Evolutionary conservation across 2,113 vertebrate species (phyloP).

Genomic region (Caretta caretta): DNA sequence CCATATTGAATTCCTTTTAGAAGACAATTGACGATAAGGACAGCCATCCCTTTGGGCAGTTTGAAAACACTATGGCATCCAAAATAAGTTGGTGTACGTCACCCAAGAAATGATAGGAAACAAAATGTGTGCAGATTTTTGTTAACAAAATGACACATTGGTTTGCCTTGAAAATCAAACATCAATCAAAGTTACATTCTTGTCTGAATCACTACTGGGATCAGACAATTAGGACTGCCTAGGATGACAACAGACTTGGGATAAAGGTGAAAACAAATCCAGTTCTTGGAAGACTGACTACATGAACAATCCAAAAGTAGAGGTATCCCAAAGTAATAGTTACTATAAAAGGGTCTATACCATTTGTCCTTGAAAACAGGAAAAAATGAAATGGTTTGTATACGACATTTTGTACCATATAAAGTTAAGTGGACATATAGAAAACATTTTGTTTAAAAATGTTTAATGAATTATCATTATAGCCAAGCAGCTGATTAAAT

Average conservation of each 20-base stretch:
- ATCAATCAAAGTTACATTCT: slow-evolving; percentile 52
- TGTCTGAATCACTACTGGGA: slow-evolving; percentile 31
- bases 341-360: neutral
- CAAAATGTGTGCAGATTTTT: slow-evolving; percentile 52
- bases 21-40: slow-evolving; percentile 56
- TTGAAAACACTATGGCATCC: slow-evolving; percentile 58
- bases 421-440: neutral
- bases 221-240: slow-evolving; percentile 24
- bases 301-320: slow-evolving; percentile 11
- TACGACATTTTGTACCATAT: neutral
- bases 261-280: slow-evolving; percentile 19
- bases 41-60: slow-evolving; percentile 53
- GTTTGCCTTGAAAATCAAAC: slow-evolving; percentile 33
- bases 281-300: neutral
- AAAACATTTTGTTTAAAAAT: neutral
- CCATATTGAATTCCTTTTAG: slow-evolving; percentile 53
- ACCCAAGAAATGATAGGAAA: slow-evolving; percentile 57
- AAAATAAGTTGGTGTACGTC: slow-evolving; percentile 59
- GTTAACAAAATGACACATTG: slow-evolving; percentile 35
- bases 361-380: slow-evolving; percentile 23
- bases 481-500: neutral
- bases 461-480: neutral
- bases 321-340: neutral
- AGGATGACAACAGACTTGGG: slow-evolving; percentile 8
- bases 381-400: neutral